Evolutionary conservation across 2,113 vertebrate species (phyloP).

Genomic region (Paratilapia polleni): DNA sequence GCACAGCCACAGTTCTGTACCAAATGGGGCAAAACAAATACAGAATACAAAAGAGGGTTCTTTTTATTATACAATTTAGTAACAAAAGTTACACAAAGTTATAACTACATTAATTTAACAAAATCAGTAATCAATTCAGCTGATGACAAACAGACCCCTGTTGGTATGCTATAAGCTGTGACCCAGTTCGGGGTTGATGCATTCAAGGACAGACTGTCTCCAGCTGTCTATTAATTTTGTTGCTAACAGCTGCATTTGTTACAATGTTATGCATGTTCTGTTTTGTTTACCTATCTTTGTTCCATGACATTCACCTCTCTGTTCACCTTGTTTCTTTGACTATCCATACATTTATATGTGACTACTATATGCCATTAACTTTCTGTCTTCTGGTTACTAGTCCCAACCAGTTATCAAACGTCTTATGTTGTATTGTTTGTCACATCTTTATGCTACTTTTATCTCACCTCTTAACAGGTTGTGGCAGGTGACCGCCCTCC

Average conservation of each 20-base stretch:
- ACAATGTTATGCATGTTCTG: not conserved
- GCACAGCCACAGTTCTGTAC: not conserved
- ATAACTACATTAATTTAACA: not conserved
- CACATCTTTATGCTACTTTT: too few species aligned
- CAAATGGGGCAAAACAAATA: not conserved
- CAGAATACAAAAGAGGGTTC: not conserved
- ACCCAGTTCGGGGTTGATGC: not conserved
- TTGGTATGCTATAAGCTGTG: not conserved
- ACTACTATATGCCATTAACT: too few species aligned
- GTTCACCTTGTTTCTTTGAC: not conserved
- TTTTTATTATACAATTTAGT: not conserved
- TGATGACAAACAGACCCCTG: not conserved
- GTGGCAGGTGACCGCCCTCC: too few species aligned
- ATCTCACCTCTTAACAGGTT: too few species aligned
- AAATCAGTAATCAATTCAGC: not conserved
- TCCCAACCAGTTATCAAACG: too few species aligned
- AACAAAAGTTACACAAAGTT: not conserved
- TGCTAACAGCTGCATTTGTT: not conserved
- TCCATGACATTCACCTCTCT: not conserved
- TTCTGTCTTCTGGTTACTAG: too few species aligned
- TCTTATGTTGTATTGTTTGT: too few species aligned
- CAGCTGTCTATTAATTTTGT: not conserved
- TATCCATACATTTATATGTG: not conserved
- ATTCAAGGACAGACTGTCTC: not conserved
- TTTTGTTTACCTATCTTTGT: too few species aligned